Percentiles rank a stretch among this genome's conserved stretches.
These are phyloP conservation scores for Lophotis ruficrista DNA, from an alignment of 2,113 vertebrate species.

Conservation along the genomic window DNA sequence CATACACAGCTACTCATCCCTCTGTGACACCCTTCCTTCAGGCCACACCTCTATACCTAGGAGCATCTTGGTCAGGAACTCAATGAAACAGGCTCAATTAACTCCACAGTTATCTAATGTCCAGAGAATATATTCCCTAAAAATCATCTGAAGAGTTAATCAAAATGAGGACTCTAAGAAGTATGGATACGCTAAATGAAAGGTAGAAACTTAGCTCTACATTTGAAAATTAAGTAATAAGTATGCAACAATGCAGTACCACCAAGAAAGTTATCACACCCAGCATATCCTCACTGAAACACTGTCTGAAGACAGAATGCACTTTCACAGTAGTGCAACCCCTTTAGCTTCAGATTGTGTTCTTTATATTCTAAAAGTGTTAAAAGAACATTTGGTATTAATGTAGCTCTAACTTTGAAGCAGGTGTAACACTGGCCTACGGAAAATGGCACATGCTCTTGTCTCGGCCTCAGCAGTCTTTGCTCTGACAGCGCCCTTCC, in stretches of 20 bases:
- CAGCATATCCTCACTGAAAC: neutral
- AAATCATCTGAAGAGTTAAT: neutral
- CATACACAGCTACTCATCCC: rapidly evolving
- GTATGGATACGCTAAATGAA: neutral
- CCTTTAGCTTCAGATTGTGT: neutral
- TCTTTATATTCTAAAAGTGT: neutral
- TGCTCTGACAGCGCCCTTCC: neutral
- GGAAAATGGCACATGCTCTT: rapidly evolving
- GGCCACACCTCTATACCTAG: rapidly evolving
- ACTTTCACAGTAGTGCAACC: neutral
- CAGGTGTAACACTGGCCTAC: rapidly evolving
- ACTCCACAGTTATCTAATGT: neutral
- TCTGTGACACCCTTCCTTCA: neutral
- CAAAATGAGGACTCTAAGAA: neutral
- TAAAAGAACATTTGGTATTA: neutral
- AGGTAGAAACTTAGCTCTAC: neutral
- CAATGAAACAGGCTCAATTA: neutral
- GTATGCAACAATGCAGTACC: neutral
- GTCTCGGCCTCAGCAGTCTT: rapidly evolving
- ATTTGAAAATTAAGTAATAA: neutral
- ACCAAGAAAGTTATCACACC: neutral
- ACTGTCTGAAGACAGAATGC: neutral
- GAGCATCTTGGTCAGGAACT: neutral
- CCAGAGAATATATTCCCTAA: neutral
- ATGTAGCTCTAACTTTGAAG: neutral